Evolutionary conservation across 1,140 invertebrate genomes (phyloP), one percentile per base, ranked within the genome.

Genomic region (Drosophila insularis): DNA sequence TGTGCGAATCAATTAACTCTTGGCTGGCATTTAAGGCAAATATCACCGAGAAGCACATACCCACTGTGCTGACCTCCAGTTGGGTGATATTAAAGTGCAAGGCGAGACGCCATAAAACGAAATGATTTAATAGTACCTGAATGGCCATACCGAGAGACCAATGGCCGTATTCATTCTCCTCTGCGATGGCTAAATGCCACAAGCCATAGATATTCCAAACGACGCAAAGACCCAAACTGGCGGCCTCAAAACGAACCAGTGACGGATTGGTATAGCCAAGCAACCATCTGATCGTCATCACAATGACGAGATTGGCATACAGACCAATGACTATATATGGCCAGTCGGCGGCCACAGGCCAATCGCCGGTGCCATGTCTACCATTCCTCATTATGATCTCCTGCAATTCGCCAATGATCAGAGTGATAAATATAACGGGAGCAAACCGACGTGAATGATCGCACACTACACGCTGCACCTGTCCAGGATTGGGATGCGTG

Each of bases 401-500:
- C 4, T 80, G 84, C 32, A 89, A 40, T 10, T 89, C 71, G 13
- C 70, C 80, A 19, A 84, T 63, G 32, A 89, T 82, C 6, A 89
- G 55, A 0, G 84, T 84, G 32, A 89, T 56, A 5, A 89, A 89
- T 1, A 85, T 56, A 10, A 84, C 74, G 1, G 84, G 72, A 7
- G 84, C 72, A 64, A 78, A 89, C 5, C 80, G 64, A 0, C 74
- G 19, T 3, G 85, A 89, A 14, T 78, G 62, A 23, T 84, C 85
- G 39, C 84, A 80, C 5, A 89, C 10, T 10, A 67, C 56, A 0
- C 84, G 63, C 43, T 84, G 80, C 37, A 89, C 56, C 14, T 67
- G 39, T 1, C 84, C 80, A 5, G 84, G 85, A 80, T 89, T 89
- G 27, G 84, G 84, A 61, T 89, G 84, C n/a, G 84, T 89, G 68